A percentile compares a stretch with the other conserved stretches of the same genome.
phyloP scores from a whole-genome alignment of 2,113 vertebrate genomes.

The Heptranchias perlo region DNA sequence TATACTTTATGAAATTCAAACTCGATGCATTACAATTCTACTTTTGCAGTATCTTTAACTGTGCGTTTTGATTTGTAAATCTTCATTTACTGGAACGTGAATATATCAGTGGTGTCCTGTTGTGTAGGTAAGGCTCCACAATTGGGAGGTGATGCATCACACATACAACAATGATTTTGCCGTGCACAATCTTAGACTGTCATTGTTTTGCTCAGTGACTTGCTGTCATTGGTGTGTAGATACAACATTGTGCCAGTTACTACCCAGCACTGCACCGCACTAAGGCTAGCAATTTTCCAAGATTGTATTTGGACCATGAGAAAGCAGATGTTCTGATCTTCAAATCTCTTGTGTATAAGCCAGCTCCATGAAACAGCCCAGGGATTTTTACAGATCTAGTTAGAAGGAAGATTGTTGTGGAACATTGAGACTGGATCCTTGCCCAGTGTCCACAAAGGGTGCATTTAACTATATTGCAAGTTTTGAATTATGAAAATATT shows the following conservation, averaged over 20 bases:
- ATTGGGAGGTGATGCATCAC: not conserved
- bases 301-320: not conserved
- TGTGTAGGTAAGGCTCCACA: not conserved
- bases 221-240: not conserved
- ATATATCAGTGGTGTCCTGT: not conserved
- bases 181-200: not conserved
- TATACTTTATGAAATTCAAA: not conserved
- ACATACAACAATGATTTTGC: not conserved
- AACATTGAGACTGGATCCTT: not conserved
- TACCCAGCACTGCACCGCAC: not conserved
- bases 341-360: not conserved
- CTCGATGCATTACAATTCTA: not conserved
- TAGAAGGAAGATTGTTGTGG: conserved; percentile 12
- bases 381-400: not conserved
- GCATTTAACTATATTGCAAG: not conserved
- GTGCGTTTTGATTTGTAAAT: not conserved
- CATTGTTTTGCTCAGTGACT: not conserved
- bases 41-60: not conserved
- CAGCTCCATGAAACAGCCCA: not conserved
- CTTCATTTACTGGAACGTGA: not conserved
- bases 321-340: not conserved
- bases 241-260: not conserved
- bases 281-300: not conserved
- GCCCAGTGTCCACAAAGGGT: not conserved
- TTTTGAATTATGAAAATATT: not conserved